Evolutionary conservation across 2,888 invertebrate genomes (phyloP).

Genomic region (Pseudococcus longispinus): DNA sequence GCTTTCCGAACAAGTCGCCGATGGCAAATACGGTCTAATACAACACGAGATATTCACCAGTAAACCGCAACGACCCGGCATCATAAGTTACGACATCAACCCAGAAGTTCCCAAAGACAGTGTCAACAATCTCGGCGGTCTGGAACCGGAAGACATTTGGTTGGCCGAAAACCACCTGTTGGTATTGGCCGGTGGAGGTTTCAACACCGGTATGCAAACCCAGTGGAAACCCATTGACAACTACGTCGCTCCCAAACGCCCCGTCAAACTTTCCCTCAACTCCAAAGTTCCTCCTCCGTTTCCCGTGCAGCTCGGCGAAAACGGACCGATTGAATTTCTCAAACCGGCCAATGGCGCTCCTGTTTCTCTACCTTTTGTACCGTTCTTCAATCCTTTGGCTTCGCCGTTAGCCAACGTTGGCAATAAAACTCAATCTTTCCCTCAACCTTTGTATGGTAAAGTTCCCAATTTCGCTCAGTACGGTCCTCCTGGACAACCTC

Average conservation of each 20-base stretch:
- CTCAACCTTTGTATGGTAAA: constrained; percentile 65
- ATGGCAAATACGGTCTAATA: constrained; percentile 88
- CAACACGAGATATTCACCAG: constrained; percentile 79
- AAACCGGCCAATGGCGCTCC: constrained; percentile 75
- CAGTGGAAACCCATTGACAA: constrained; percentile 83
- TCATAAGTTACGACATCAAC: constrained; percentile 81
- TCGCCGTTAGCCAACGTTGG: background rate
- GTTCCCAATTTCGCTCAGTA: constrained; percentile 71
- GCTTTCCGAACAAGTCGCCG: constrained; percentile 85
- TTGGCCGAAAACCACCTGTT: constrained; percentile 86
- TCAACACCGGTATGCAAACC: constrained; percentile 65
- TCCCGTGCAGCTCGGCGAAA: constrained; percentile 86
- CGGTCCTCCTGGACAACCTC: constrained; percentile 65
- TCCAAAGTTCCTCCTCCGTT: constrained; percentile 91
- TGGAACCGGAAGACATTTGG: constrained; percentile 87
- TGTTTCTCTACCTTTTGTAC: constrained; percentile 61
- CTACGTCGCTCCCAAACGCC: constrained; percentile 81
- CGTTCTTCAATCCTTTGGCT: constrained; percentile 58
- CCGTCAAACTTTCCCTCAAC: constrained; percentile 82
- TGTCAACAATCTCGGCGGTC: constrained; percentile 78
- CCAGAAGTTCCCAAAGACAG: constrained; percentile 83
- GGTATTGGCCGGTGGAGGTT: constrained; percentile 79
- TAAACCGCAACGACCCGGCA: constrained; percentile 77
- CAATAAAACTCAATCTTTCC: constrained; percentile 35
- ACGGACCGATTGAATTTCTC: constrained; percentile 86